Base-by-base conservation (phyloP, 2,888 invertebrate species). In the Strigamia transsilvanica region DNA sequence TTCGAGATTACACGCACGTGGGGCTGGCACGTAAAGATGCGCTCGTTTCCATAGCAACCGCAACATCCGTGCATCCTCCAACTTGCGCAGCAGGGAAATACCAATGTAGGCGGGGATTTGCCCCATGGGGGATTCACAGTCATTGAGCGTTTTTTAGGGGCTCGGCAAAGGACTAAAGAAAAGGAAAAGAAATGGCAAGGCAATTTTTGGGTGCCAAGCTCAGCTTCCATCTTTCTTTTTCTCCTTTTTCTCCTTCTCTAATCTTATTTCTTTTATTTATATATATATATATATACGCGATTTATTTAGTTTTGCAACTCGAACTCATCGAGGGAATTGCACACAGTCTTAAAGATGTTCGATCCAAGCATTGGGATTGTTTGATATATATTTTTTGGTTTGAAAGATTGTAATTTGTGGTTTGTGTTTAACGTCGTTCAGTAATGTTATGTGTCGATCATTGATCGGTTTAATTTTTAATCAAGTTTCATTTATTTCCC, bases 1-100 rank as follows among this genome's bases (percentile, higher is more conserved):
- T 56, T 56, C 56, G 56, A 56, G 56, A 56, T 56, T 56, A 56
- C 56, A 56, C 56, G 56, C 56, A 56, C 56, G 56, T 56, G 56
- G 56, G 56, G 56, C 56, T 56, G 56, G 56, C 56, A 56, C 56
- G 56, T 56, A 56, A 56, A 56, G 56, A 56, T 56, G 56, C 21
- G 56, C 56, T 56, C 56, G 56, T 56, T 56, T 56, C 56, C 56
- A 56, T 56, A 18, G 56, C 56, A 18, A 56, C 56, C 56, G 56
- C n/a, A 56, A 56, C 56, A 56, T 56, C 56, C 56, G 56, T 18
- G 56, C 56, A 56, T 56, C 56, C 56, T 56, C 6, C 56, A 56
- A 56, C 56, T 56, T 56, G 56, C 56, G 56, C 56, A 21, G 56
- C 56, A 56, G 56, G 56, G 56, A 56, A 56, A 18, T 56, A 56